Percentiles rank a stretch among this genome's conserved stretches.
Evolutionary conservation across 1,140 invertebrate species (phyloP).

Genomic region (Bombus sylvicola): DNA sequence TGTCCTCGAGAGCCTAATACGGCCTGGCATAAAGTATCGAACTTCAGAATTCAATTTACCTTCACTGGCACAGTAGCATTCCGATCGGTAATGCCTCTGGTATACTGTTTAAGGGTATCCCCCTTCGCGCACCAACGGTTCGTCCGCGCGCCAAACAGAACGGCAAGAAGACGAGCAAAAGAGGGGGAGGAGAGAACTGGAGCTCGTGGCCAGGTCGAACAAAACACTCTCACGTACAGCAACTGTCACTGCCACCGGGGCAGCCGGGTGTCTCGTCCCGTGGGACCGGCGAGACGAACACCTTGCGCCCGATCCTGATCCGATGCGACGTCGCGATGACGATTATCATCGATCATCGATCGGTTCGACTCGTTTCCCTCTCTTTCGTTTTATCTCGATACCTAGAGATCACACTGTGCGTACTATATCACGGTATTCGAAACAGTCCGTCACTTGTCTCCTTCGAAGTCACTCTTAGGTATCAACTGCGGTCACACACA

Average conservation of each 20-base stretch:
- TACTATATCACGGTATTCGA: no score
- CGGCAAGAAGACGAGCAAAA: constrained; percentile 41
- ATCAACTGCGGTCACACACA: constrained; percentile 31
- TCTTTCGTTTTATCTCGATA: background rate
- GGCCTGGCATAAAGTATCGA: background rate
- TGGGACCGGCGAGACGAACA: constrained; percentile 54
- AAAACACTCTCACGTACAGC: constrained; percentile 73
- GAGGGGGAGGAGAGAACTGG: constrained; percentile 39
- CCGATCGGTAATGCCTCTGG: constrained; percentile 66
- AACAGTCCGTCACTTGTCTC: constrained; percentile 7
- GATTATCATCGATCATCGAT: constrained; percentile 51
- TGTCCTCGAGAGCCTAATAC: background rate
- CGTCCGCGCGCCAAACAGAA: background rate
- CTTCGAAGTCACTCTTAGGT: constrained; percentile 12
- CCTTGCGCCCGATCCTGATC: constrained; percentile 33
- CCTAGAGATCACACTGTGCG: no score
- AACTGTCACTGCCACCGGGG: constrained; percentile 71
- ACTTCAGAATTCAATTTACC: constrained; percentile 67
- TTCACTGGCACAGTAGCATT: constrained; percentile 73
- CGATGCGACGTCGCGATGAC: constrained; percentile 10
- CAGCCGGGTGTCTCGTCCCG: constrained; percentile 50
- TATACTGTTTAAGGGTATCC: constrained; percentile 58
- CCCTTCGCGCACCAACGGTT: constrained; percentile 41
- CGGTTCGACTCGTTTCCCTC: background rate
- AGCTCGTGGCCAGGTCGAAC: constrained; percentile 26